Percentiles rank a stretch among this genome's conserved stretches.
These are phyloP conservation scores for Bhutanitis thaidina DNA, from an alignment of 2,888 invertebrate species.

Conservation along the genomic window DNA sequence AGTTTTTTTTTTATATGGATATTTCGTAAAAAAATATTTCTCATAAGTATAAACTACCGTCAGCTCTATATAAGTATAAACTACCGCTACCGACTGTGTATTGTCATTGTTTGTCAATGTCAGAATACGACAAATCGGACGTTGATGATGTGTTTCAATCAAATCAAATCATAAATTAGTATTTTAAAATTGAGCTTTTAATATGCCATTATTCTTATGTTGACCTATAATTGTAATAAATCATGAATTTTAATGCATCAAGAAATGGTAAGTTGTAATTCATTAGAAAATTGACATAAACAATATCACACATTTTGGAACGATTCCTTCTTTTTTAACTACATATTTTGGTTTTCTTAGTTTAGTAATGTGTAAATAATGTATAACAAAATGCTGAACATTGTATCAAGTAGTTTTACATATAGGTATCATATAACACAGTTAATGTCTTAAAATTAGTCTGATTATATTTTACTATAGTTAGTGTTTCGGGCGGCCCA, in stretches of 20 bases:
- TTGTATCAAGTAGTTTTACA: too few species aligned
- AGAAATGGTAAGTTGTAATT: constrained; percentile 56
- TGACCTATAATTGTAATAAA: constrained; percentile 31
- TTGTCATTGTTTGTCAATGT: constrained; percentile 17
- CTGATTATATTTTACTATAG: constrained; percentile 32
- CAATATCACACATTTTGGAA: constrained; percentile 6
- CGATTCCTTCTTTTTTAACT: not conserved
- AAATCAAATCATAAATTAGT: constrained; percentile 41
- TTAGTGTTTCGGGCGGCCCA: constrained; percentile 56
- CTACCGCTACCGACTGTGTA: too few species aligned
- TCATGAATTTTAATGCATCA: constrained; percentile 74
- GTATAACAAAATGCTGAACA: too few species aligned
- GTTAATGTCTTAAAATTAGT: not conserved
- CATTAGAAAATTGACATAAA: too few species aligned
- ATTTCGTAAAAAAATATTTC: too few species aligned
- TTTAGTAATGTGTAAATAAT: not conserved
- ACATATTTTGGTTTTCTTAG: not conserved
- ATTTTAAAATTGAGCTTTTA: constrained; percentile 40
- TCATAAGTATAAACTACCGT: too few species aligned
- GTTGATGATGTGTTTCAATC: constrained; percentile 69
- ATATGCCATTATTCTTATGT: constrained; percentile 42
- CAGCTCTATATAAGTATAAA: too few species aligned
- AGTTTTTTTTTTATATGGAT: too few species aligned
- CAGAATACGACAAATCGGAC: constrained; percentile 38
- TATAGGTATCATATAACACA: too few species aligned